Conservation (phyloP, 2,797 vertebrate species). For the Lycodopsis pacificus region DNA sequence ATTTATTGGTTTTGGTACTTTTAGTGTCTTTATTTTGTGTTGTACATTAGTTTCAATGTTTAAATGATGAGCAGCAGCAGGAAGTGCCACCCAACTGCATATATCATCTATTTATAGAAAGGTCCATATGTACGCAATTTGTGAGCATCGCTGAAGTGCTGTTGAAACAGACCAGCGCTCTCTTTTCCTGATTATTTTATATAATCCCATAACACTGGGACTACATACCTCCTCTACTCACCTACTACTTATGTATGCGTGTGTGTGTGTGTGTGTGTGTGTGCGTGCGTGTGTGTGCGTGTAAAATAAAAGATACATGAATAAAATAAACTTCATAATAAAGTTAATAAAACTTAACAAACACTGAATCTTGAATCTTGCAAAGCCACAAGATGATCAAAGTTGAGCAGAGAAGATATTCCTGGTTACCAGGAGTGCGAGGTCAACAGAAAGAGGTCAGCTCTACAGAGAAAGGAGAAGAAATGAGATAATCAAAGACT, state of each 20-base stretch:
- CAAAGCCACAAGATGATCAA: not conserved
- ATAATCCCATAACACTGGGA: constrained; percentile 51
- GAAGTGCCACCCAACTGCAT: constrained; percentile 10
- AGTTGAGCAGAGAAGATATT: not conserved
- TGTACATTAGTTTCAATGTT: not conserved
- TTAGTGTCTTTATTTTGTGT: not conserved
- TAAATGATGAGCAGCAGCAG: constrained; percentile 18
- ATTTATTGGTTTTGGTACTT: not conserved
- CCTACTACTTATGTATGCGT: not conserved
- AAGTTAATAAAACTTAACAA: too few species aligned
- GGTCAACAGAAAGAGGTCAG: constrained; percentile 66
- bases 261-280: too few species aligned
- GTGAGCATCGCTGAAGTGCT: constrained; percentile 5
- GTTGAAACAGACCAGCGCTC: constrained; percentile 1
- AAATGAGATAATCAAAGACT: constrained; percentile 15
- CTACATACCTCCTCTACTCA: constrained; percentile 8
- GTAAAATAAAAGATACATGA: too few species aligned
- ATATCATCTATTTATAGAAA: constrained; percentile 31
- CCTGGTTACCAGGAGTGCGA: constrained; percentile 21
- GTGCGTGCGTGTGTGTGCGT: not conserved
- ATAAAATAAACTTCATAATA: too few species aligned
- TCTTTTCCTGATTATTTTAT: constrained; percentile 1
- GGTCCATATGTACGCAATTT: not conserved
- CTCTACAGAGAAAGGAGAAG: constrained; percentile 38
- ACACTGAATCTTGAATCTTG: not conserved